Evolutionary conservation across 1,140 invertebrate genomes (phyloP), one percentile per base, ranked within the genome.

Genomic region (Odontomachus brunneus): DNA sequence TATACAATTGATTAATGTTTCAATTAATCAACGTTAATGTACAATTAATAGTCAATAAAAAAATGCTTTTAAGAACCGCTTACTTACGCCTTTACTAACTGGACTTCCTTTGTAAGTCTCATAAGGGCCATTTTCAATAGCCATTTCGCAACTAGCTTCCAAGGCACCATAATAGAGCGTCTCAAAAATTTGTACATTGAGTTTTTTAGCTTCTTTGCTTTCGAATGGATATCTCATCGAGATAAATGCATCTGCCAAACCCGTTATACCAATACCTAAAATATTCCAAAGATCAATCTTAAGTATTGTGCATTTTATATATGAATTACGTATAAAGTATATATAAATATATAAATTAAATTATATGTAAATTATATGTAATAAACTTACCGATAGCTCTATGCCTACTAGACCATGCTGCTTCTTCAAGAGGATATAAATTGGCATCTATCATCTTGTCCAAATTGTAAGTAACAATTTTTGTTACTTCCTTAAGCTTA

Each of bases 371-470:
- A n/a, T n/a, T n/a, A n/a, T n/a, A n/a, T n/a, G n/a, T n/a, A n/a
- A n/a, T n/a, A 83, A 73, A 19, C 26, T 85, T 88, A 91, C 97
- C 97, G 92, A 99, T 99, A 0, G 99, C 98, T 67, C 99, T 95
- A 92, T 99, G 98, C 72, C 97, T 95, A 91, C 97, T 99, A 0
- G 99, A 99, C 38, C 92, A 96, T 91, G 96, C 95, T 66, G 98
- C 97, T 95, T 99, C 98, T 49, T 96, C 96, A 15, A 99, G 95
- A 5, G 99, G 99, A 93, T 99, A 99, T 92, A 95, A 99, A 93
- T 99, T 99, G 9, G 98, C 95, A 91, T 99, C 98, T 83, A 99
- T 99, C 38, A 99, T 98, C 95, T 98, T 99, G 94, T 99, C 99
- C 53, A 99, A 94, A 94, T 99, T 99, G 87, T 94, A 96, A 0